These are phyloP conservation scores for Batillaria attramentaria DNA, from an alignment of 1,140 invertebrate species.

Conservation along the genomic window DNA sequence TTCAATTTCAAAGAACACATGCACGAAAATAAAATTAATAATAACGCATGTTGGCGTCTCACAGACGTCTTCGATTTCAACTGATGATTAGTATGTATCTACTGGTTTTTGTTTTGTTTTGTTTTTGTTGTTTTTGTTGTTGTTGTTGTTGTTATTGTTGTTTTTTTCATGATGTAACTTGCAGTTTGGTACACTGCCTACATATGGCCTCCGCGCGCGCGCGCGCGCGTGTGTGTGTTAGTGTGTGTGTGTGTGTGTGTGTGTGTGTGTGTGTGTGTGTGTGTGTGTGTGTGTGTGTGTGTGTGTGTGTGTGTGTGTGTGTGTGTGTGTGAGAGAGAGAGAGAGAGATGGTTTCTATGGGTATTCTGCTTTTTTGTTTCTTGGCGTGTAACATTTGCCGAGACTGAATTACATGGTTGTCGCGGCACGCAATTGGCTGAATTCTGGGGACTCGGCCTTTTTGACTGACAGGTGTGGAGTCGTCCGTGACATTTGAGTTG, in stretches of 20 bases:
- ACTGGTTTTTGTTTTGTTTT: too few relatives aligned
- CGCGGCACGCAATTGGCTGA: neutral
- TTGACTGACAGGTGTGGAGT: neutral
- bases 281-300: neutral
- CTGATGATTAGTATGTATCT: too few relatives aligned
- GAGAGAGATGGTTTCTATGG: neutral
- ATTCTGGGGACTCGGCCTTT: neutral
- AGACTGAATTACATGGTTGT: neutral
- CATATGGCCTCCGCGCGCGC: neutral
- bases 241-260: neutral
- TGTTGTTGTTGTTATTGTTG: too few relatives aligned
- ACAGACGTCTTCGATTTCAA: too few relatives aligned
- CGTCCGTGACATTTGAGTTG: conserved; percentile 44
- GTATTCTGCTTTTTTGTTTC: neutral
- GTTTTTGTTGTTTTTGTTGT: too few relatives aligned
- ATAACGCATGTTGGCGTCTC: too few relatives aligned
- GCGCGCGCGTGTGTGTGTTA: neutral
- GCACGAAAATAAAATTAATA: too few relatives aligned
- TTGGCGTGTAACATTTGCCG: neutral
- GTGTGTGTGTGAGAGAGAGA: neutral
- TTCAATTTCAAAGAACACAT: too few relatives aligned
- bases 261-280: neutral
- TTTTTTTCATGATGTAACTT: neutral
- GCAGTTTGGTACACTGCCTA: neutral
- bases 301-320: neutral